These are phyloP conservation scores for Enteromius viviparus DNA, from an alignment of 2,797 vertebrate species.

Conservation along the genomic window DNA sequence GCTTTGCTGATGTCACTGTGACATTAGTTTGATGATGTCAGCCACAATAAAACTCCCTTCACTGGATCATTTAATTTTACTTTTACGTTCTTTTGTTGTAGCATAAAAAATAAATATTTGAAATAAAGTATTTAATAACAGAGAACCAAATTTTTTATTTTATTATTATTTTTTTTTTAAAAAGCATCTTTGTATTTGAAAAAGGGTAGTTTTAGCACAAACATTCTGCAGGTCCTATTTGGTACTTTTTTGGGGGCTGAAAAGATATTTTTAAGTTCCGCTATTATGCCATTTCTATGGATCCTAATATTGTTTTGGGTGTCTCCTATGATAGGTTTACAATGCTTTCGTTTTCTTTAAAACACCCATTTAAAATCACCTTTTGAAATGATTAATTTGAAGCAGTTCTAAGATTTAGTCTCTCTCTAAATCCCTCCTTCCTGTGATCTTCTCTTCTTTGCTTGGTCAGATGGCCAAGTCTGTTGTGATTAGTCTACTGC, in stretches of 20 bases:
- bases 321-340: neutral
- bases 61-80: neutral
- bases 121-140: neutral
- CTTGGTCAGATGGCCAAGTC: neutral
- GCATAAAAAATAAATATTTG: neutral
- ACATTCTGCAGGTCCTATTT: neutral
- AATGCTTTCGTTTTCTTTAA: neutral
- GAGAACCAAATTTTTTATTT: neutral
- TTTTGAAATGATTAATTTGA: neutral
- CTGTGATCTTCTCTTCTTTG: neutral
- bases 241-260: neutral
- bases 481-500: neutral
- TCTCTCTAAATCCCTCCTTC: neutral
- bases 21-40: slow-evolving; percentile 28
- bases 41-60: neutral
- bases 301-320: neutral
- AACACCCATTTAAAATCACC: neutral
- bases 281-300: neutral
- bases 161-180: too few relatives aligned
- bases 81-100: neutral
- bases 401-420: neutral
- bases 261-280: too few relatives aligned
- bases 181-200: neutral
- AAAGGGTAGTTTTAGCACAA: neutral
- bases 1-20: slow-evolving; percentile 16